Evolutionary conservation across 2,797 vertebrate genomes (phyloP).

Genomic region (Chrysolophus pictus): DNA sequence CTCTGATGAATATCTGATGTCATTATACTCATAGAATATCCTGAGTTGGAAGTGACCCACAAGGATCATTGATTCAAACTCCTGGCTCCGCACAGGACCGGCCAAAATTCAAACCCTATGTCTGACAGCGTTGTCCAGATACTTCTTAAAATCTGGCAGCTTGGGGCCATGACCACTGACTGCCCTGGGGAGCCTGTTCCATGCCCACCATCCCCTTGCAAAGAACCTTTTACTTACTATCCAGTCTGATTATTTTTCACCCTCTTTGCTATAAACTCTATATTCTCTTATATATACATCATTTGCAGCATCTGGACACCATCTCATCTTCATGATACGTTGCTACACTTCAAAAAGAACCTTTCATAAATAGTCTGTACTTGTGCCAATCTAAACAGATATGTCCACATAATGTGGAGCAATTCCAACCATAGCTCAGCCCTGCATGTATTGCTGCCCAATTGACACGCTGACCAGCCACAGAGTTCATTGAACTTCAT

Average conservation of each 20-base stretch:
- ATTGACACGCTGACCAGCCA: not conserved
- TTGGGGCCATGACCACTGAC: too few species aligned
- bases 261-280: not conserved
- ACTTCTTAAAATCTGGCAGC: not conserved
- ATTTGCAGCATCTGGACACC: not conserved
- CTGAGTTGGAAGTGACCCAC: too few species aligned
- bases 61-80: too few species aligned
- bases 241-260: not conserved
- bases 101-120: too few species aligned
- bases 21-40: not conserved
- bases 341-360: not conserved
- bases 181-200: not conserved
- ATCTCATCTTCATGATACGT: not conserved
- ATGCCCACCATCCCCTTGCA: not conserved
- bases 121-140: not conserved
- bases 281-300: not conserved
- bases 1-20: not conserved
- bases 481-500: not conserved
- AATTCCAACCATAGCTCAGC: not conserved
- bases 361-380: not conserved
- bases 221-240: not conserved
- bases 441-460: not conserved
- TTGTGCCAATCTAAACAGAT: not conserved
- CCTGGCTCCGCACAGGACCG: too few species aligned
- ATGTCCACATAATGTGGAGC: not conserved